Percentiles rank a stretch among this genome's conserved stretches.
Conservation (phyloP, 2,888 invertebrate genomes). For the Sinotaia quadrata region DNA sequence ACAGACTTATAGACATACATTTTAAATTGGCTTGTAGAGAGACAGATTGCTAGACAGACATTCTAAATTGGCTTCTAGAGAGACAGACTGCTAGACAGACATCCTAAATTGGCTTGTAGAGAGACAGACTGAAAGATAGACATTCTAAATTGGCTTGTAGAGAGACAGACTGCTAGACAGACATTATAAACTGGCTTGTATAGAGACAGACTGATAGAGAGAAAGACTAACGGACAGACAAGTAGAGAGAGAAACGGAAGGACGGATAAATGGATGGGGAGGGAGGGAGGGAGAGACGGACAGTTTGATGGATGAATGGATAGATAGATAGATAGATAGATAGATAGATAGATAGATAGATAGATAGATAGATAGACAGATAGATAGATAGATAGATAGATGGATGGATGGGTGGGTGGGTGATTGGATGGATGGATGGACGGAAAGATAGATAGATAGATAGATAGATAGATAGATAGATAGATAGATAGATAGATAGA, state of each 20-base stretch:
- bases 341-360: not conserved
- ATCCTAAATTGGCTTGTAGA: not conserved
- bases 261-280: not conserved
- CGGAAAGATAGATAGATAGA: not conserved
- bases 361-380: not conserved
- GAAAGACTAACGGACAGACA: not conserved
- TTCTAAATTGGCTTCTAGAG: too few relatives aligned
- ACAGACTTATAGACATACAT: not conserved
- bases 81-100: not conserved
- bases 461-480: not conserved
- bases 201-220: not conserved
- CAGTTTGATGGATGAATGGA: not conserved
- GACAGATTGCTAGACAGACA: too few relatives aligned
- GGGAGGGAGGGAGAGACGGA: slow-evolving; percentile 3
- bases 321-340: not conserved
- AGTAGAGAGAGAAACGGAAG: not conserved
- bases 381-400: too few relatives aligned
- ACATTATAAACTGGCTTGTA: not conserved
- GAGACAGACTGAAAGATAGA: not conserved
- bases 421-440: too few relatives aligned
- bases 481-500: too few relatives aligned
- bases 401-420: too few relatives aligned
- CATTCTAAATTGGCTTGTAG: too few relatives aligned
- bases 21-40: too few relatives aligned
- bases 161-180: not conserved